Conservation (phyloP, 2,888 invertebrate genomes). For the Cheilosia soror region DNA sequence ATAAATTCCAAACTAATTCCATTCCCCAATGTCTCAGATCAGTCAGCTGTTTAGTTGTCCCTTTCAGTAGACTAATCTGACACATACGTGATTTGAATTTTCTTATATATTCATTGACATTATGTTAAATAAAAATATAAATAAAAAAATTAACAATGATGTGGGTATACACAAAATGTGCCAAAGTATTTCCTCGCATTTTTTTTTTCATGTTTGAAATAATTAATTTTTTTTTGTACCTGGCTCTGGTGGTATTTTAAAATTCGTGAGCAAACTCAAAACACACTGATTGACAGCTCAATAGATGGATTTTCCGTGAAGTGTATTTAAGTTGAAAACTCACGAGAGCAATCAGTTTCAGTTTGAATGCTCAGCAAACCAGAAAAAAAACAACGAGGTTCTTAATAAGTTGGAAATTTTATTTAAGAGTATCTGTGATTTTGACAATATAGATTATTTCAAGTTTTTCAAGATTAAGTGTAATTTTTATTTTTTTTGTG, state of each 20-base stretch:
- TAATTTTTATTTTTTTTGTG: background rate
- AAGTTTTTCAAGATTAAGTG: background rate
- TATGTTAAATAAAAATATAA: background rate
- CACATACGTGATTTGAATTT: background rate
- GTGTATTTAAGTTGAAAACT: background rate
- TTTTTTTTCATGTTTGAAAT: background rate
- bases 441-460: background rate
- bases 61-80: too few species aligned
- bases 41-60: too few species aligned
- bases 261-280: background rate
- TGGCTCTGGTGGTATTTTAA: conserved; percentile 11
- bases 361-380: conserved; percentile 10
- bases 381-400: background rate
- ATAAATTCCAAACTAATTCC: too few species aligned
- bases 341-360: conserved; percentile 4
- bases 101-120: conserved; percentile 3
- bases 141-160: background rate
- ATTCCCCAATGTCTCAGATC: too few species aligned
- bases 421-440: background rate
- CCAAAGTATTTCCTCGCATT: background rate
- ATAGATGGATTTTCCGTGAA: conserved; percentile 3
- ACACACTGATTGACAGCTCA: conserved; percentile 20
- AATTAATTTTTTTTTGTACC: background rate
- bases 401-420: background rate
- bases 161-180: too few species aligned